phyloP scores from a whole-genome alignment of 2,888 invertebrate species.

The Diarsia dahlii region DNA sequence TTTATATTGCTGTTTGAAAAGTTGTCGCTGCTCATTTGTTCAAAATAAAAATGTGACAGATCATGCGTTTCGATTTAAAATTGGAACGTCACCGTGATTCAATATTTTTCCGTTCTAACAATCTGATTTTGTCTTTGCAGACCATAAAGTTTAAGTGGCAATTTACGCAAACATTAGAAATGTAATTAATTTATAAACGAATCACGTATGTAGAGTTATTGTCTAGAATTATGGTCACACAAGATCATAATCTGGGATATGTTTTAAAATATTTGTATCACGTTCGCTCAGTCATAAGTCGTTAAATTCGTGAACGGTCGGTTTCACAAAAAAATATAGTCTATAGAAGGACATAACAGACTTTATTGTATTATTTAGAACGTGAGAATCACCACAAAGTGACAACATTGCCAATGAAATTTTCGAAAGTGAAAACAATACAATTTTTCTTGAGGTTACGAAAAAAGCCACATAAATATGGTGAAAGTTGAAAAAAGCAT shows the following conservation, averaged over 20 bases:
- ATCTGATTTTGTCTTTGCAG: conserved; percentile 4
- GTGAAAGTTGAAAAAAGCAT: conserved; percentile 56
- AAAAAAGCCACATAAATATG: conserved; percentile 41
- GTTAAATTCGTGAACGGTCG: conserved; percentile 79
- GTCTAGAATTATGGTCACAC: conserved; percentile 85
- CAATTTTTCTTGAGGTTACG: conserved; percentile 40
- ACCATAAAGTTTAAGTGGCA: conserved; percentile 46
- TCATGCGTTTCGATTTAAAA: conserved; percentile 50
- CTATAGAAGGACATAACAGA: conserved; percentile 79
- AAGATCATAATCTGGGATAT: conserved; percentile 84
- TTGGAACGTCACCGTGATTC: conserved; percentile 48
- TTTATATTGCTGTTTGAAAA: conserved; percentile 58
- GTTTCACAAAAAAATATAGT: conserved; percentile 80
- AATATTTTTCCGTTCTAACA: conserved; percentile 20
- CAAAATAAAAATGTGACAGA: conserved; percentile 54
- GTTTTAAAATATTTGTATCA: conserved; percentile 85
- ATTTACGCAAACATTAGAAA: conserved; percentile 60
- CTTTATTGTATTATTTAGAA: conserved; percentile 77
- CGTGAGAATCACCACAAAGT: conserved; percentile 81
- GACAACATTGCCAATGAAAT: conserved; percentile 65
- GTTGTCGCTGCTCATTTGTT: conserved; percentile 56
- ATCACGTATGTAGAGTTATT: conserved; percentile 88
- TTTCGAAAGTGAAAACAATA: conserved; percentile 64
- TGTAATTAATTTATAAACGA: conserved; percentile 73
- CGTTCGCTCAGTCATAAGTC: conserved; percentile 86